Conservation (phyloP, 2,797 vertebrate species). For the Lagocephalus sceleratus region DNA sequence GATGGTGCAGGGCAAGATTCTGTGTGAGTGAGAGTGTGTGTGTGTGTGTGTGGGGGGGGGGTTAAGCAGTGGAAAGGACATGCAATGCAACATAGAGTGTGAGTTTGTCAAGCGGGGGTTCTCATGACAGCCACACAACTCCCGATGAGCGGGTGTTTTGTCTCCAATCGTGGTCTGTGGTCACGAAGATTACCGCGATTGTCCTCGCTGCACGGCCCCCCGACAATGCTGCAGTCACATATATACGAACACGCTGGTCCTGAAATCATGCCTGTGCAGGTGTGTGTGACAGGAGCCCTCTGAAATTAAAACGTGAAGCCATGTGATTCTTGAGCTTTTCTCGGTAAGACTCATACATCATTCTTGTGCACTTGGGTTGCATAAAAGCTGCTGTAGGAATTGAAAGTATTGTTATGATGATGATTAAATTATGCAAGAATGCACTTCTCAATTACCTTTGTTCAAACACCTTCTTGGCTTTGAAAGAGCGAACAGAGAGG, state of each 20-base stretch:
- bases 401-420: too few species aligned
- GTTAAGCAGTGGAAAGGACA: slow-evolving; percentile 60
- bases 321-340: slow-evolving; percentile 35
- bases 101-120: slow-evolving; percentile 69
- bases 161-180: slow-evolving; percentile 43
- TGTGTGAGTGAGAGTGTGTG: background rate
- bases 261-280: too few species aligned
- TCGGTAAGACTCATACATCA: slow-evolving; percentile 3
- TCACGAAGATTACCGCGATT: slow-evolving; percentile 66
- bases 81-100: slow-evolving; percentile 64
- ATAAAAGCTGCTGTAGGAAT: too few species aligned
- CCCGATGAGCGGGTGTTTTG: slow-evolving; percentile 67
- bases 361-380: too few species aligned
- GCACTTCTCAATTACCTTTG: slow-evolving; percentile 35
- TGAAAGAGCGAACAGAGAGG: slow-evolving; percentile 7
- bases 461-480: slow-evolving; percentile 19
- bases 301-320: slow-evolving; percentile 31
- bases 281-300: slow-evolving; percentile 12
- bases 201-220: slow-evolving; percentile 54
- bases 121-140: slow-evolving; percentile 70
- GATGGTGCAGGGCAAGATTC: slow-evolving; percentile 54
- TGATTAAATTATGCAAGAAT: slow-evolving; percentile 27
- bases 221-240: slow-evolving; percentile 36
- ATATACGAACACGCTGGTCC: slow-evolving; percentile 36
- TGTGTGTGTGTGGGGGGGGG: slow-evolving; percentile 13